phyloP scores from a whole-genome alignment of 2,113 vertebrate species.

The Sula dactylatra region DNA sequence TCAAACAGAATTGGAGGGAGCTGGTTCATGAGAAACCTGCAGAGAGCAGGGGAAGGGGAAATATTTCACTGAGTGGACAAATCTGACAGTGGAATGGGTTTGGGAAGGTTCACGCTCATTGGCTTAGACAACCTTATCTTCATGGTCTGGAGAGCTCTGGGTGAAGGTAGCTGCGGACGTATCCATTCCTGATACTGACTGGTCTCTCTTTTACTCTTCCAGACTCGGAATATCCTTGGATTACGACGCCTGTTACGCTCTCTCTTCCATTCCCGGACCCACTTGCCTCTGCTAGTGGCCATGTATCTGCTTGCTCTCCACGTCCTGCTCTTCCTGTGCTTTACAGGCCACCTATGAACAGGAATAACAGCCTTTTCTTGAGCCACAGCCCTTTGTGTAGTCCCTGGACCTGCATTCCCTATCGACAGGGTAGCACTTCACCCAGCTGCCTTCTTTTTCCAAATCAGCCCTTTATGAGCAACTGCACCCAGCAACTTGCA shows the following conservation, averaged over 20 bases:
- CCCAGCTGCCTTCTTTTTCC: not conserved
- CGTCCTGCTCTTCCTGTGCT: conserved; percentile 84
- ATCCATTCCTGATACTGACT: not conserved
- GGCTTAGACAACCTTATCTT: not conserved
- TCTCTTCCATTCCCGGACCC: conserved; percentile 82
- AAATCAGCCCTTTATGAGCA: not conserved
- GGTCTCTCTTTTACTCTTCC: conserved; percentile 14
- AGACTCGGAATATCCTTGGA: conserved; percentile 77
- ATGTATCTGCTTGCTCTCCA: conserved; percentile 87
- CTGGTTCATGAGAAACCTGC: not conserved
- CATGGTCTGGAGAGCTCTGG: not conserved
- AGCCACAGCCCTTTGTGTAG: not conserved
- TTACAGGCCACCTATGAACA: conserved; percentile 85
- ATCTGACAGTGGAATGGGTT: not conserved
- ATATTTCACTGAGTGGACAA: not conserved
- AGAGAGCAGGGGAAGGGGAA: not conserved
- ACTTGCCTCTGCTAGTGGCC: conserved; percentile 80
- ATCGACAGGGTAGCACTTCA: not conserved
- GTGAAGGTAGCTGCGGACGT: not conserved
- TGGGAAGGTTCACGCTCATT: not conserved
- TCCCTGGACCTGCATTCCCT: not conserved
- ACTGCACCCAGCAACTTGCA: not conserved
- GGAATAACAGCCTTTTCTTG: not conserved
- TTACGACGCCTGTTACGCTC: conserved; percentile 79
- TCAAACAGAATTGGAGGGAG: not conserved